Evolutionary conservation across 1,140 invertebrate species (phyloP).

Genomic region (Drosophila leontia): DNA sequence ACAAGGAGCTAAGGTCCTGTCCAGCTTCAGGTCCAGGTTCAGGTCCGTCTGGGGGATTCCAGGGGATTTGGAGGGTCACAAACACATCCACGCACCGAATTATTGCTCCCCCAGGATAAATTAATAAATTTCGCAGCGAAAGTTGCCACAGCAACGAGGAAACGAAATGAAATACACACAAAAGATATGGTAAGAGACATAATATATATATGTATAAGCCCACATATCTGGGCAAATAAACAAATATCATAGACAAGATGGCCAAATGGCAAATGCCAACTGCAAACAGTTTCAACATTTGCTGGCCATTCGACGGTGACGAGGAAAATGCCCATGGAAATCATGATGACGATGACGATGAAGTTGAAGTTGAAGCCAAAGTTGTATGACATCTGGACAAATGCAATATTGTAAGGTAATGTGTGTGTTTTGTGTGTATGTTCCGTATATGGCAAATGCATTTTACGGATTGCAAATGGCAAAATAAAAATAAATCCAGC

Average conservation of each 20-base stretch:
- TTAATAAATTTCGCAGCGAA: constrained; percentile 78
- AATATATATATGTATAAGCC: background rate
- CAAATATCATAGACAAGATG: constrained; percentile 22
- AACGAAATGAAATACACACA: constrained; percentile 28
- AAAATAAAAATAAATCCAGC: constrained; percentile 41
- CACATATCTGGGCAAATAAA: constrained; percentile 23
- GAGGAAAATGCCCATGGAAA: constrained; percentile 15
- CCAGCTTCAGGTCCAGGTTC: background rate
- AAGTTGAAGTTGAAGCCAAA: constrained; percentile 35
- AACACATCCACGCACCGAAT: constrained; percentile 54
- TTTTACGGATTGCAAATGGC: constrained; percentile 49
- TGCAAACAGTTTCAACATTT: constrained; percentile 36
- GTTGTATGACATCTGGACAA: constrained; percentile 45
- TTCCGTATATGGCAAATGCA: constrained; percentile 39
- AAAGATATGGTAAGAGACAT: constrained; percentile 7
- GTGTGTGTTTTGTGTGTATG: background rate
- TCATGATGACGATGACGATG: constrained; percentile 30
- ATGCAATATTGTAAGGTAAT: constrained; percentile 39
- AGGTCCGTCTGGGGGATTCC: constrained; percentile 9
- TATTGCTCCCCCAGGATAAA: constrained; percentile 81
- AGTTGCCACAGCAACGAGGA: constrained; percentile 50
- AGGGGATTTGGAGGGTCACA: constrained; percentile 20
- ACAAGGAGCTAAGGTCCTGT: constrained; percentile 21
- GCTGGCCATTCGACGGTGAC: constrained; percentile 23
- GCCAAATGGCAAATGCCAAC: constrained; percentile 17